These are phyloP conservation scores for Pseudorectes ferrugineus DNA, from an alignment of 2,113 vertebrate genomes.

Conservation along the genomic window DNA sequence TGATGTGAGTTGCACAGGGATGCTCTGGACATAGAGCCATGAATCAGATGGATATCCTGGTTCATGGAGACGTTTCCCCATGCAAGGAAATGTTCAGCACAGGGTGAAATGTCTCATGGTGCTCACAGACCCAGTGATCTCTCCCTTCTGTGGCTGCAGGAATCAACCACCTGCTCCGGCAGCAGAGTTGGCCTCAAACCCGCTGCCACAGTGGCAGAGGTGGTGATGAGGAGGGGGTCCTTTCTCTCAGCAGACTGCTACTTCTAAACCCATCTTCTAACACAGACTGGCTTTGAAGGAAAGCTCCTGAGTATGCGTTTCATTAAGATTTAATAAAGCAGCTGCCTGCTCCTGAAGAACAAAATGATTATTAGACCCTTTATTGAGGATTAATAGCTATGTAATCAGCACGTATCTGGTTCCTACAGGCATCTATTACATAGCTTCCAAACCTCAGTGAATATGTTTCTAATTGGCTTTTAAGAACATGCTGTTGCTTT, in stretches of 20 bases:
- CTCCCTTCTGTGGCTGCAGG: not conserved
- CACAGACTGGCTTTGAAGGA: constrained; percentile 46
- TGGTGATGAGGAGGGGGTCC: not conserved
- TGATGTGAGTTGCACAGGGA: not conserved
- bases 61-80: rapidly evolving
- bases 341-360: constrained; percentile 44
- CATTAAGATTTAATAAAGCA: constrained; percentile 70
- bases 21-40: not conserved
- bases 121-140: not conserved
- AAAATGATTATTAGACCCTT: constrained; percentile 61
- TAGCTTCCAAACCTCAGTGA: constrained; percentile 65
- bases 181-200: not conserved
- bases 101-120: rapidly evolving
- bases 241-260: constrained; percentile 24
- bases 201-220: rapidly evolving
- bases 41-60: not conserved
- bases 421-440: constrained; percentile 63
- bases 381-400: constrained; percentile 69
- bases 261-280: constrained; percentile 35
- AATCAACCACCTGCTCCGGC: rapidly evolving
- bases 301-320: constrained; percentile 33
- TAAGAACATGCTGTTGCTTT: constrained; percentile 67
- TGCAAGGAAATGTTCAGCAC: not conserved
- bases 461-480: constrained; percentile 72
- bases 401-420: constrained; percentile 62